Base-by-base conservation (phyloP, 2,113 vertebrate genomes). In the Pomatorhinus ruficollis region DNA sequence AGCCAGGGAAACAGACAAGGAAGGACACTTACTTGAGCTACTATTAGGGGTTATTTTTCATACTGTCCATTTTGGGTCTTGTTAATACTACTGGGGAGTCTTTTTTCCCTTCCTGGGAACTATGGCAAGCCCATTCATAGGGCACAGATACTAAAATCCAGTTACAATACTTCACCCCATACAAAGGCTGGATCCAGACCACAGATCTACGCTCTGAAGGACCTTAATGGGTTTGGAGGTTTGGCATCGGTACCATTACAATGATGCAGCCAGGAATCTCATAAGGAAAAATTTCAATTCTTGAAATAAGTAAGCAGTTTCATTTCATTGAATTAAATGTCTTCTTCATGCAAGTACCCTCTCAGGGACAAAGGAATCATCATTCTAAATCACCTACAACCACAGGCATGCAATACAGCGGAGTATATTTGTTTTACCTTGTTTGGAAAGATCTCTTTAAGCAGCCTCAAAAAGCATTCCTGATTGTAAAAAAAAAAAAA, bases 131-230 rank as follows among this genome's bases (percentile, higher is more conserved):
- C 39, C 24, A 17, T 68, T 83, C n/a, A 69, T 5, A 60, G 65
- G 31, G 50, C 59, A 61, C 20, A 90, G 21, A 57, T 30, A 69
- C 39, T 80, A 63, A 80, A 87, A 91, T 49, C n/a, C 37, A 87
- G 74, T 45, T 63, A 27, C 6, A 88, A 15, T 21, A 39, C 24
- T 42, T 40, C 60, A 78, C 15, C 20, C 31, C 5, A 17, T 9
- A 40, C 4, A 28, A 63, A 85, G 37, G 56, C 52, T 63, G 65
- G 40, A 47, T 31, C 0, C 0, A 72, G 74, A 81, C 12, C 2
- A 10, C 6, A 42, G 37, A 70, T 28, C 50, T 60, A 17, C 0
- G 5, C 53, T 64, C 39, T 84, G 52, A 59, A 89, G 61, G 30
- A 80, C 74, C 19, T 57, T 61, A 12, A 45, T 33, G 61, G 14